phyloP scores from a whole-genome alignment of 1,140 invertebrate genomes.

The Amphibalanus amphitrite region DNA sequence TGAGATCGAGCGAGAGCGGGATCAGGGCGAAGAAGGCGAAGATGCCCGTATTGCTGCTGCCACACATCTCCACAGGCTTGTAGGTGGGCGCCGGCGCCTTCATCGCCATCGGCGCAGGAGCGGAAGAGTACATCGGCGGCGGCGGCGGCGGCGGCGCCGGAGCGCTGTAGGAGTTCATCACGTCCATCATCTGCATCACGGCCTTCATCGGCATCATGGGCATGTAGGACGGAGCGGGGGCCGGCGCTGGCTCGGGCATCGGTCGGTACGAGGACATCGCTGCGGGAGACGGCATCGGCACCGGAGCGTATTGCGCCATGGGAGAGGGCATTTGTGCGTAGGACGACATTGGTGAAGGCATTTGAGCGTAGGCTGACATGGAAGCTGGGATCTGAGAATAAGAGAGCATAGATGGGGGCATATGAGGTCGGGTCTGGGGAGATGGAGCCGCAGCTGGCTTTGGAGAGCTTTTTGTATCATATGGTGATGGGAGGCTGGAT shows the following conservation, averaged over 20 bases:
- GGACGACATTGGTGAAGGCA: background rate
- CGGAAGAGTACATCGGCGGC: background rate
- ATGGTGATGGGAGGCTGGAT: background rate
- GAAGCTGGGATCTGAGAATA: background rate
- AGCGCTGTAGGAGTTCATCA: background rate
- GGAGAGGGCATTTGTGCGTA: background rate
- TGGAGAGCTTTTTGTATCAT: no score
- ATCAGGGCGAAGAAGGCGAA: slow-evolving; percentile 15
- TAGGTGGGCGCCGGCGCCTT: slow-evolving; percentile 7
- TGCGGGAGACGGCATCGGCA: no score
- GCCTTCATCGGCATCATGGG: background rate
- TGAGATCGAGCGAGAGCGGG: slow-evolving; percentile 13
- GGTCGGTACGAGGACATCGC: background rate
- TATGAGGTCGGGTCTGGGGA: background rate
- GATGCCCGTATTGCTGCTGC: slow-evolving; percentile 11
- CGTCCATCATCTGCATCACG: background rate
- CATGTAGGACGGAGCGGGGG: background rate
- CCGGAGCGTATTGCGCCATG: background rate
- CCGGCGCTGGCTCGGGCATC: no score
- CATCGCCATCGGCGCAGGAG: background rate
- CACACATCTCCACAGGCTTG: slow-evolving; percentile 12
- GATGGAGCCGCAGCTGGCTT: no score
- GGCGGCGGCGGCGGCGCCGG: no score
- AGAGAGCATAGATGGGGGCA: background rate
- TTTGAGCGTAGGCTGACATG: background rate